Evolutionary conservation across 2,113 vertebrate genomes (phyloP).

Genomic region (Pterocles orientalis): DNA sequence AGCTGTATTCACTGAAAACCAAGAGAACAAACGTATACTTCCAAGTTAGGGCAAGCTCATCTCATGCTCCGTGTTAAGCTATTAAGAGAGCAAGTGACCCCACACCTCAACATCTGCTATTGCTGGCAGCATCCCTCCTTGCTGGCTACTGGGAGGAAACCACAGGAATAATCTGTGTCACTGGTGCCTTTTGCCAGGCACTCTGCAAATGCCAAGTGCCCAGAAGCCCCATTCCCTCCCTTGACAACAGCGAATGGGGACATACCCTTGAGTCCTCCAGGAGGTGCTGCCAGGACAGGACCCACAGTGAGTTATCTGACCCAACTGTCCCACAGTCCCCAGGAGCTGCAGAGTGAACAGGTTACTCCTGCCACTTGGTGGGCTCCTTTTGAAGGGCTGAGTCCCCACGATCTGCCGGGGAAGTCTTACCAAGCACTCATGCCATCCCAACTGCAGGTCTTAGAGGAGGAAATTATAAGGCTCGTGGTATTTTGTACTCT

Average conservation of each 20-base stretch:
- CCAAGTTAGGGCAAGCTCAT: background rate
- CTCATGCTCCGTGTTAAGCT: background rate
- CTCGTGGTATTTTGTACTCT: background rate
- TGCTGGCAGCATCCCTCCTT: background rate
- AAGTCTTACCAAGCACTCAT: background rate
- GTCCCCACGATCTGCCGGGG: fast-evolving
- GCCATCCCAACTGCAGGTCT: background rate
- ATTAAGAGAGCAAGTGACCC: background rate
- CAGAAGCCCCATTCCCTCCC: background rate
- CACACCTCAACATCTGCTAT: background rate
- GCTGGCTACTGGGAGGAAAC: background rate
- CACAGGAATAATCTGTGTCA: background rate
- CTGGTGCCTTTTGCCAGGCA: background rate
- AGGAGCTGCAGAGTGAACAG: background rate
- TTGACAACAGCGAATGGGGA: background rate
- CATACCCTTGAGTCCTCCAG: background rate
- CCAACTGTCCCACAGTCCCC: background rate
- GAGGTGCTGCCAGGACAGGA: background rate
- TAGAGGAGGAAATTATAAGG: background rate
- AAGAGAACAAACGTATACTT: background rate
- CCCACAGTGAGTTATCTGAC: background rate
- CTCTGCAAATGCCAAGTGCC: background rate
- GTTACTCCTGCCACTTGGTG: background rate
- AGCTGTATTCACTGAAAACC: background rate
- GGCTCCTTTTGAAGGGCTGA: background rate